Conservation (phyloP, 2,888 invertebrate genomes). For the Netelia melanura region DNA sequence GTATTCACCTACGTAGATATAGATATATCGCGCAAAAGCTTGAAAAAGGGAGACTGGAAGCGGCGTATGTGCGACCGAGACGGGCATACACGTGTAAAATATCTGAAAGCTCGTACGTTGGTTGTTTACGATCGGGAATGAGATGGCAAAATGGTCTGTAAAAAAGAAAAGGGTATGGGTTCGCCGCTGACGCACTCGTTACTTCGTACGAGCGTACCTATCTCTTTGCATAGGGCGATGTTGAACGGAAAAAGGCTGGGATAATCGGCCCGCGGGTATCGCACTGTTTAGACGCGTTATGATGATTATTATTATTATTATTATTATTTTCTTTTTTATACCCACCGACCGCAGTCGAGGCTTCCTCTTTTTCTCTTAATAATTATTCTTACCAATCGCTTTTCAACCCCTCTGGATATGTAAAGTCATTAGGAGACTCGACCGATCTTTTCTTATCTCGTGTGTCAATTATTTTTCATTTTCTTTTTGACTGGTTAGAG, state of each 20-base stretch:
- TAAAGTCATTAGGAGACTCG: constrained; percentile 31
- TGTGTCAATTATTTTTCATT: background rate
- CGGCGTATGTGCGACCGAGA: no score
- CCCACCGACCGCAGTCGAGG: background rate
- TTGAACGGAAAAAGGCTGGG: background rate
- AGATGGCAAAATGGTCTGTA: constrained; percentile 5
- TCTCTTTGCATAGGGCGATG: background rate
- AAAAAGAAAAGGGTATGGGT: background rate
- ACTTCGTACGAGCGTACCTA: background rate
- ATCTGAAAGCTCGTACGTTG: background rate
- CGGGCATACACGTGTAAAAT: background rate
- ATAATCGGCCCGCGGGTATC: background rate
- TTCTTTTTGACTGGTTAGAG: constrained; percentile 36
- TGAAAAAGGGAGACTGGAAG: no score
- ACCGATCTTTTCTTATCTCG: background rate
- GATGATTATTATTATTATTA: background rate
- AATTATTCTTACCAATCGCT: constrained; percentile 39
- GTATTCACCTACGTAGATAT: no score
- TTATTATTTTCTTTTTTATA: constrained; percentile 7
- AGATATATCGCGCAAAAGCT: no score
- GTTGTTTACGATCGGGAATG: background rate
- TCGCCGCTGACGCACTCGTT: background rate
- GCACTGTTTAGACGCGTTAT: background rate
- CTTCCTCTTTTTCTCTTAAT: constrained; percentile 10
- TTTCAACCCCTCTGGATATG: constrained; percentile 13